Conservation (phyloP, 2,797 vertebrate species). For the Carduelis carduelis region DNA sequence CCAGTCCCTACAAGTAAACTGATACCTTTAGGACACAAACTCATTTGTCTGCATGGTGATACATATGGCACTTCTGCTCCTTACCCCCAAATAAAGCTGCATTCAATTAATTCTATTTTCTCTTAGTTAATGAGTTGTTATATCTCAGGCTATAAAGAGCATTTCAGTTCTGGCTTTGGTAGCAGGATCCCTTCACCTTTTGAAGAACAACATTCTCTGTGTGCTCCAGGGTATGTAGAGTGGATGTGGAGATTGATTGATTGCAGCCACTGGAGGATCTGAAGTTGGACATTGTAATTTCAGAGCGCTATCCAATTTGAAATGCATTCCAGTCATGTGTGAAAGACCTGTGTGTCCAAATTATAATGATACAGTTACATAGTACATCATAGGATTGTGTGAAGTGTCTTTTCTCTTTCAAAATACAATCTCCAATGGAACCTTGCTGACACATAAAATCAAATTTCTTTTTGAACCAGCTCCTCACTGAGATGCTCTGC, state of each 20-base stretch:
- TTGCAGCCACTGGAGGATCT: not conserved
- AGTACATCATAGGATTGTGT: not conserved
- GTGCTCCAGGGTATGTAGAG: rapidly evolving
- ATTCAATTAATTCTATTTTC: not conserved
- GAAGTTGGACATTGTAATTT: not conserved
- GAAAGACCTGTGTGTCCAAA: not conserved
- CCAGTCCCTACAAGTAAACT: not conserved
- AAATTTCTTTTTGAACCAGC: not conserved
- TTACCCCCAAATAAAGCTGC: not conserved
- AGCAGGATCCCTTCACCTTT: not conserved
- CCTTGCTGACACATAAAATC: not conserved
- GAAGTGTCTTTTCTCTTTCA: not conserved
- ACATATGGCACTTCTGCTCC: not conserved
- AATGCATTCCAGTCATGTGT: not conserved
- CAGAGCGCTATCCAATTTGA: not conserved
- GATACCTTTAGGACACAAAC: not conserved
- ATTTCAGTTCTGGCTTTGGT: not conserved
- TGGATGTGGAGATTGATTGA: not conserved
- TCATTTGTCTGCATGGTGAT: not conserved
- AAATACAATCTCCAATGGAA: not conserved
- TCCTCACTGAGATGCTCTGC: not conserved
- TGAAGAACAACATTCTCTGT: not conserved
- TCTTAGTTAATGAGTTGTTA: not conserved
- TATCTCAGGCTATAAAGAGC: not conserved
- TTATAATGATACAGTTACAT: not conserved